These are phyloP conservation scores for Tapera naevia DNA, from an alignment of 2,797 vertebrate genomes.

Conservation along the genomic window DNA sequence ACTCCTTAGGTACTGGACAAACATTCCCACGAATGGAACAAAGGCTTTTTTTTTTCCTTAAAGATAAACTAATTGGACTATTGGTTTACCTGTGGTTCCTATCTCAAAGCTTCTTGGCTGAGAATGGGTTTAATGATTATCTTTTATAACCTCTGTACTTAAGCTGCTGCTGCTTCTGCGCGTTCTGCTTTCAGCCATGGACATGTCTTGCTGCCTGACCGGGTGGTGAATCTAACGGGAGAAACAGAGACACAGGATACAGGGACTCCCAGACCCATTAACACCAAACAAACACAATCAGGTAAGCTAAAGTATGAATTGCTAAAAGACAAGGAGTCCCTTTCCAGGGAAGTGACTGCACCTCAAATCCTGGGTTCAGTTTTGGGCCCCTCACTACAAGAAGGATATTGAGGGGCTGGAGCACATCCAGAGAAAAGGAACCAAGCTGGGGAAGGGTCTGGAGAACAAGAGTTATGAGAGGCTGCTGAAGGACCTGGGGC, in stretches of 20 bases:
- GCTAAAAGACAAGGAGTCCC: background rate
- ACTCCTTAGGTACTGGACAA: background rate
- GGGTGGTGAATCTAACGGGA: background rate
- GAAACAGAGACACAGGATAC: background rate
- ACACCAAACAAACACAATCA: background rate
- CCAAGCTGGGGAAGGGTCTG: too few relatives aligned
- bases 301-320: conserved; percentile 60
- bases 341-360: too few relatives aligned
- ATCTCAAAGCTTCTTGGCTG: conserved; percentile 10
- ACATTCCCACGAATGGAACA: background rate
- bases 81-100: background rate
- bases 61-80: conserved; percentile 38
- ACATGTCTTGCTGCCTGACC: background rate
- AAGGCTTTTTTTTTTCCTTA: background rate
- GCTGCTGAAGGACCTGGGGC: too few relatives aligned
- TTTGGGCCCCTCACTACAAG: too few relatives aligned
- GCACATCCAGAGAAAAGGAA: too few relatives aligned
- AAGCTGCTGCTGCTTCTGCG: conserved; percentile 49
- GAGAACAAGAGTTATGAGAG: too few relatives aligned
- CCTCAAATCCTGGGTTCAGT: too few relatives aligned
- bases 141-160: conserved; percentile 78
- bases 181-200: conserved; percentile 39
- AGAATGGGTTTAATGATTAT: conserved; percentile 77
- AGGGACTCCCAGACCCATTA: background rate
- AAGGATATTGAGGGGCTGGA: too few relatives aligned